Evolutionary conservation across 2,797 vertebrate species (phyloP), one percentile per base, ranked within the genome.

Genomic region (Sternotherus odoratus): DNA sequence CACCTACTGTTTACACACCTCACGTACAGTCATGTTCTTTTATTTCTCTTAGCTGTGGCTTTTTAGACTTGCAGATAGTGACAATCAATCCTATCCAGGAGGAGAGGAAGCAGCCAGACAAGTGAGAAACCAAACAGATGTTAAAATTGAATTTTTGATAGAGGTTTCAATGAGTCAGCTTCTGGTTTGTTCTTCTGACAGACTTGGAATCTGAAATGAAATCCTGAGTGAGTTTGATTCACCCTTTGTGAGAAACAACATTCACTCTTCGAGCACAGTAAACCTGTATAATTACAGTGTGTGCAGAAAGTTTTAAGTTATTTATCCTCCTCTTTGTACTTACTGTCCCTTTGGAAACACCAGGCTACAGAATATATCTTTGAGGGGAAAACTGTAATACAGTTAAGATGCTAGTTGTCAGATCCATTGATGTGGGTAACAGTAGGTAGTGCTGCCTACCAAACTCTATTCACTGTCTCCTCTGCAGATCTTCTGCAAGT

Each of bases 81-180:
- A 95, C 93, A 95, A 96, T 95, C 94, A 97, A 39, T 96, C 92
- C 39, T 90, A 88, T 91, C 95, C 95, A 91, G 89, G 82, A 92
- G 92, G 26, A 49, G 75, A 49, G 13, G 75, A 30, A 46, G 16
- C 91, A 94, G 79, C n/a, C 77, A 96, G 94, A 95, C 94, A 96
- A 95, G 87, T 90, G 84, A 39, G 87, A 94, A 77, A 77, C 91
- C 77, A 89, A 95, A 89, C 87, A 96, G 90, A 90, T 95, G 90
- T 93, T 96, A 88, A 96, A 97, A 96, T 93, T 96, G 77, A 95
- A 90, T 93, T 96, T 95, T 92, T 93, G 90, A 91, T 95, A 91
- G 91, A 79, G 51, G 77, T 90, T 95, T 96, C 90, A 77, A 92
- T 96, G 94, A 93, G 48, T 88, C 94, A 89, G 83, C 91, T 95